phyloP scores from a whole-genome alignment of 2,113 vertebrate genomes.

The Psilopsiagon aurifrons region DNA sequence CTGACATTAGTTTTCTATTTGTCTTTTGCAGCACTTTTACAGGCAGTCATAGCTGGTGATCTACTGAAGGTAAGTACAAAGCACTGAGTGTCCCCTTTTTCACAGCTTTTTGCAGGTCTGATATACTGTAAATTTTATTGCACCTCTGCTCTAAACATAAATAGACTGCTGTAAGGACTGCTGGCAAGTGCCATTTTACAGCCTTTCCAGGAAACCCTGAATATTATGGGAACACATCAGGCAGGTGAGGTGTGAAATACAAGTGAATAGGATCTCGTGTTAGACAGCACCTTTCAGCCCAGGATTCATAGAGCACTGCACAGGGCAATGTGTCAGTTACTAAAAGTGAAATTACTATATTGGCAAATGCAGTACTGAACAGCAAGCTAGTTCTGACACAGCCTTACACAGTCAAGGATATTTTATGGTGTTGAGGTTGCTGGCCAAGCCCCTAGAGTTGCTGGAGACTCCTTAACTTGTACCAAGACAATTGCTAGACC shows the following conservation, averaged over 20 bases:
- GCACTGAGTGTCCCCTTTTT: background rate
- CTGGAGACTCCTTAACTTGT: background rate
- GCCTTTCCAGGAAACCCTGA: constrained; percentile 32
- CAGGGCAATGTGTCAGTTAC: background rate
- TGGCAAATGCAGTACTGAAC: background rate
- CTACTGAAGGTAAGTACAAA: constrained; percentile 77
- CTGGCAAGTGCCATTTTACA: constrained; percentile 23
- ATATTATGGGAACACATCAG: background rate
- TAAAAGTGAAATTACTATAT: background rate
- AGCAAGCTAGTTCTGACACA: background rate
- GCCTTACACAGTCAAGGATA: background rate
- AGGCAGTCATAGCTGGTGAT: constrained; percentile 80
- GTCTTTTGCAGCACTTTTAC: constrained; percentile 78
- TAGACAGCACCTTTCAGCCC: background rate
- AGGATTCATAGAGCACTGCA: background rate
- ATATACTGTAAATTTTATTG: constrained; percentile 1
- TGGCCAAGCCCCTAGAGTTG: background rate
- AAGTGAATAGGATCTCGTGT: constrained; percentile 25
- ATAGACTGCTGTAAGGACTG: background rate
- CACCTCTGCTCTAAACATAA: constrained; percentile 12
- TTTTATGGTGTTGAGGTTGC: background rate
- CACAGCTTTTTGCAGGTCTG: background rate
- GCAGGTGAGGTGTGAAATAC: constrained; percentile 33
- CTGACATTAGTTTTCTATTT: constrained; percentile 64
- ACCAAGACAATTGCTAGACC: background rate